Conservation (phyloP, 2,797 vertebrate species). For the Apogon hyalosoma region DNA sequence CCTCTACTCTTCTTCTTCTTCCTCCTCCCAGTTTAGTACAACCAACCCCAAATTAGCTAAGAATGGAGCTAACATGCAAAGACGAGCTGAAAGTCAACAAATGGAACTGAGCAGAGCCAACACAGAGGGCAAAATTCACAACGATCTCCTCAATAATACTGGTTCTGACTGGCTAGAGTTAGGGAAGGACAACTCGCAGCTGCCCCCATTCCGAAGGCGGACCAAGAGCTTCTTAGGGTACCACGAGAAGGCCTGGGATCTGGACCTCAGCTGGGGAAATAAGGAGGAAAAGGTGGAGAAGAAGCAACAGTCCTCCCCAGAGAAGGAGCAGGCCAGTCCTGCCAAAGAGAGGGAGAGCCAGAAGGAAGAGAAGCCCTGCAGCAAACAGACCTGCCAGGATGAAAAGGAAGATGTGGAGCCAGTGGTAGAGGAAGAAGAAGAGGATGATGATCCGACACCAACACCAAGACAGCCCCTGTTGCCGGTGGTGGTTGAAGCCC, state of each 20-base stretch:
- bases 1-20: conserved; percentile 90
- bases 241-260: conserved; percentile 83
- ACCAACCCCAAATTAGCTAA: conserved; percentile 96
- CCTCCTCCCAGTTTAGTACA: conserved; percentile 79
- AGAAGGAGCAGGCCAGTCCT: conserved; percentile 79
- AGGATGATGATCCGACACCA: conserved; percentile 73
- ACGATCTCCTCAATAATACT: conserved; percentile 81
- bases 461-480: conserved; percentile 70
- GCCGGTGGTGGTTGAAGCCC: conserved; percentile 77
- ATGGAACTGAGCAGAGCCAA: conserved; percentile 91
- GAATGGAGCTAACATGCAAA: conserved; percentile 97
- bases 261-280: conserved; percentile 69
- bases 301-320: conserved; percentile 63
- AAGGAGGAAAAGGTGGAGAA: conserved; percentile 76
- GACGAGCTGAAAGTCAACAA: conserved; percentile 93
- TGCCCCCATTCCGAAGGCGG: conserved; percentile 84
- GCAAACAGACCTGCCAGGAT: conserved; percentile 69
- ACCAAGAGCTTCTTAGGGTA: conserved; percentile 97
- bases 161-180: conserved; percentile 91
- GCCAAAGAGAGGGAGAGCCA: conserved; percentile 78
- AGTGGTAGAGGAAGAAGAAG: conserved; percentile 60
- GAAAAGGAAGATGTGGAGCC: conserved; percentile 71
- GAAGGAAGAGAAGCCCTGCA: conserved; percentile 77
- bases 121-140: conserved; percentile 80
- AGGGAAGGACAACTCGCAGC: conserved; percentile 89